These are phyloP conservation scores for Eilema caniola DNA, from an alignment of 2,888 invertebrate genomes.

Conservation along the genomic window DNA sequence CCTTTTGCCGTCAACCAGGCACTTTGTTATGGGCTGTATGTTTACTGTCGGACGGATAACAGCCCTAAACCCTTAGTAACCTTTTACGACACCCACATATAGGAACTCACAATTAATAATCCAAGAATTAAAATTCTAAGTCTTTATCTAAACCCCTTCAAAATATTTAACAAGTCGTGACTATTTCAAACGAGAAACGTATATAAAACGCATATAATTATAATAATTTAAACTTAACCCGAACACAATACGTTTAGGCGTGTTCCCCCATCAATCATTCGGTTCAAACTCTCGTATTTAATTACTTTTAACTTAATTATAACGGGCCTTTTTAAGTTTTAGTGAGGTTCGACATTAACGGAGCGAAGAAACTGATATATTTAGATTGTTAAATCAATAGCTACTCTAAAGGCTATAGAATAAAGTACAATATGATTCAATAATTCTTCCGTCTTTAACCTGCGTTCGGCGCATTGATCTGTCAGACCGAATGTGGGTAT, in stretches of 20 bases:
- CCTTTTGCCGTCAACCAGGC: too few relatives aligned
- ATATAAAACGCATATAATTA: constrained; percentile 49
- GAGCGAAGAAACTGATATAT: not conserved
- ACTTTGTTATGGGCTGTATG: too few relatives aligned
- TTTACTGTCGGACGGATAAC: too few relatives aligned
- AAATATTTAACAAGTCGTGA: constrained; percentile 19
- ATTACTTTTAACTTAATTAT: constrained; percentile 66
- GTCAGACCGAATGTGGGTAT: not conserved
- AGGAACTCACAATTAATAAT: too few relatives aligned
- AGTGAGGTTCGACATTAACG: constrained; percentile 9
- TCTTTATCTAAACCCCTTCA: not conserved
- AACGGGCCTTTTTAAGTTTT: constrained; percentile 38
- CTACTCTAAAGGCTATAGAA: not conserved
- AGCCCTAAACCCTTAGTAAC: too few relatives aligned
- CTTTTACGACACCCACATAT: too few relatives aligned
- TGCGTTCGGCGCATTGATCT: not conserved
- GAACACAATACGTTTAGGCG: constrained; percentile 52
- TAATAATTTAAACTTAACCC: constrained; percentile 41
- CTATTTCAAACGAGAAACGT: constrained; percentile 26
- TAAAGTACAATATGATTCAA: not conserved
- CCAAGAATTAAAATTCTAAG: not conserved
- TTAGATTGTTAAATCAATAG: not conserved
- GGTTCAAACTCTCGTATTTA: constrained; percentile 48
- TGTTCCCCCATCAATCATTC: constrained; percentile 54
- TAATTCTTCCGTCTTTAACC: not conserved